Percentiles rank a stretch among this genome's conserved stretches.
These are phyloP conservation scores for Ectemnius cavifrons DNA, from an alignment of 2,888 invertebrate species.

Conservation along the genomic window DNA sequence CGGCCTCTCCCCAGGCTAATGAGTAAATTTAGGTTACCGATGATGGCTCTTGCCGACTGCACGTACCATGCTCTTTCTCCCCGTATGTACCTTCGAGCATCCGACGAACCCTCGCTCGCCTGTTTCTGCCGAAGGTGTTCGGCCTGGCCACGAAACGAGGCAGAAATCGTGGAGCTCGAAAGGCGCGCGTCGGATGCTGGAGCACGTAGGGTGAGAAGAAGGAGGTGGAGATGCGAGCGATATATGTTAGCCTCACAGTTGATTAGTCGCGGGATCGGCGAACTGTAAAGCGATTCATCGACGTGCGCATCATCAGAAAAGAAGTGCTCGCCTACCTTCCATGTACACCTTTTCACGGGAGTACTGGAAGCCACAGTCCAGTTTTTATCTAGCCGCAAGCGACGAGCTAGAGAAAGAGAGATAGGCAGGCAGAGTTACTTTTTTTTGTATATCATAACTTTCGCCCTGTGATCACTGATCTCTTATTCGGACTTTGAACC, in stretches of 20 bases:
- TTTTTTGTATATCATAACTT: neutral
- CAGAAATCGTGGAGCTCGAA: constrained; percentile 34
- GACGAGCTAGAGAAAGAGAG: no score
- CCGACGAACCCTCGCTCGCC: constrained; percentile 22
- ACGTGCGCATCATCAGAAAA: constrained; percentile 60
- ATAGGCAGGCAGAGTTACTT: no score
- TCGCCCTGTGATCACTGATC: neutral
- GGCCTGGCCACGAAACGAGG: constrained; percentile 32
- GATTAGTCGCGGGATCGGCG: constrained; percentile 69
- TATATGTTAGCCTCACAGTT: constrained; percentile 60
- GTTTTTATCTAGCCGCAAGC: neutral
- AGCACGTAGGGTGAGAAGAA: constrained; percentile 13
- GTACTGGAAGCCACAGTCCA: neutral
- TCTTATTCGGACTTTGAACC: neutral
- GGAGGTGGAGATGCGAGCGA: constrained; percentile 10
- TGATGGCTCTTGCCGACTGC: constrained; percentile 19
- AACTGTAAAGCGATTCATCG: constrained; percentile 70
- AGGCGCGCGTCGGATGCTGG: constrained; percentile 38
- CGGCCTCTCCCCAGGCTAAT: constrained; percentile 45
- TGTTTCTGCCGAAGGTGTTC: constrained; percentile 41
- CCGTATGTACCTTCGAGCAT: constrained; percentile 29
- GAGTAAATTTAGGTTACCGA: constrained; percentile 55
- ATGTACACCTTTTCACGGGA: constrained; percentile 13
- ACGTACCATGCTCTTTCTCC: constrained; percentile 10
- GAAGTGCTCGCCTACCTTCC: constrained; percentile 24